Conservation (phyloP, 2,797 vertebrate genomes). For the Lagothrix lagotricha region DNA sequence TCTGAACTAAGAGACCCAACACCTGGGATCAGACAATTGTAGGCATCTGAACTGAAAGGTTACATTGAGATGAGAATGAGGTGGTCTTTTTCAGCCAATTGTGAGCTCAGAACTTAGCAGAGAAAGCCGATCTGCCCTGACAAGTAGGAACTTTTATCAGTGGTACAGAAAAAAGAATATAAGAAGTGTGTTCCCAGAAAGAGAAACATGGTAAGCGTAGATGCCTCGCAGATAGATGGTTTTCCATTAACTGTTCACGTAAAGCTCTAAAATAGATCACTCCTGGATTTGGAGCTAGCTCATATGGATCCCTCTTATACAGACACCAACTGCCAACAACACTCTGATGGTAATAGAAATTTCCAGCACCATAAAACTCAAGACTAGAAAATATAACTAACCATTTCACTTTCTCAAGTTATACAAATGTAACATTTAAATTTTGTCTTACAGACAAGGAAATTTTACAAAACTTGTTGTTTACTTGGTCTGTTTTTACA, state of each 20-base stretch:
- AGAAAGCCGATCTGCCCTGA: background rate
- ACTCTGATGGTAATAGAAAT: background rate
- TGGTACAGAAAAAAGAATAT: background rate
- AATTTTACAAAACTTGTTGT: background rate
- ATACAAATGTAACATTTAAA: background rate
- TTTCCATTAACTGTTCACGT: background rate
- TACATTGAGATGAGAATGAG: background rate
- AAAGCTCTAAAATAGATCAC: background rate
- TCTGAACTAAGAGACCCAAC: background rate
- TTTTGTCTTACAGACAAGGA: background rate
- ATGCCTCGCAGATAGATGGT: background rate
- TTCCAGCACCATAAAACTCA: slow-evolving; percentile 1
- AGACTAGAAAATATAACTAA: background rate
- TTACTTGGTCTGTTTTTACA: background rate
- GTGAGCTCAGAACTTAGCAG: background rate
- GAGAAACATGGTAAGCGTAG: background rate
- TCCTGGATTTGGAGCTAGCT: background rate
- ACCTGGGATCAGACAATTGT: background rate
- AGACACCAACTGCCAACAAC: background rate
- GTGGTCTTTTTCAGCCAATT: background rate
- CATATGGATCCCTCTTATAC: background rate
- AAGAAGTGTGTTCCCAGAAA: background rate
- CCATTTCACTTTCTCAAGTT: background rate
- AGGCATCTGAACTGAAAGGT: background rate
- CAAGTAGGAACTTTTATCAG: background rate